Conservation (phyloP, 2,888 invertebrate genomes). For the Drymonia ruficornis region DNA sequence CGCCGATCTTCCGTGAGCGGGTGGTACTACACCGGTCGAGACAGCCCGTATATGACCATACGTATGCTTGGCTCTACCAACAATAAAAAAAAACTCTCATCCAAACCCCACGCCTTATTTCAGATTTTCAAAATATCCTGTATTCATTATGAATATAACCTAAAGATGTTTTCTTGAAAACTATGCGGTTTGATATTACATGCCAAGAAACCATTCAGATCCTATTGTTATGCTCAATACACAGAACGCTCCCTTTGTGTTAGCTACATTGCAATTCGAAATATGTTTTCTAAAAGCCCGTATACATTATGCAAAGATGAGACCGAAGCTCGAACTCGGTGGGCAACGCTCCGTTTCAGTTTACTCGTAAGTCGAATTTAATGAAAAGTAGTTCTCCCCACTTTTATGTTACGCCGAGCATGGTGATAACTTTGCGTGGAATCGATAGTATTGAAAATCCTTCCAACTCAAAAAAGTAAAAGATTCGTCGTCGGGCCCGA, state of each 20-base stretch:
- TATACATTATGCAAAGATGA: conserved; percentile 9
- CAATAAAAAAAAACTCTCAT: no score
- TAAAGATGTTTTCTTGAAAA: no score
- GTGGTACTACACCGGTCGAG: no score
- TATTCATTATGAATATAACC: no score
- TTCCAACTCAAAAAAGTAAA: neutral
- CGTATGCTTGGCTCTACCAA: no score
- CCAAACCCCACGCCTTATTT: no score
- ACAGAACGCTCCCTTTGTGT: conserved; percentile 8
- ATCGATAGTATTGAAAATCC: neutral
- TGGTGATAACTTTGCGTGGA: conserved; percentile 1
- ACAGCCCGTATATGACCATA: no score
- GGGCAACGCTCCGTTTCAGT: conserved; percentile 1
- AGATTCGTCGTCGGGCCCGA: no score
- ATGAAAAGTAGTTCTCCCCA: conserved; percentile 23
- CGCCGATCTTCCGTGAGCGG: no score
- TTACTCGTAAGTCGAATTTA: conserved; percentile 30
- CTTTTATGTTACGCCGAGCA: conserved; percentile 15
- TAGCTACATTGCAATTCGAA: conserved; percentile 10
- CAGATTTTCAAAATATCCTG: no score
- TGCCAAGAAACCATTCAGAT: neutral
- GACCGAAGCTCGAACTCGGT: conserved; percentile 10
- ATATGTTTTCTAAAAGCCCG: conserved; percentile 15
- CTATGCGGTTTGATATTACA: no score
- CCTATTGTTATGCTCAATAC: conserved; percentile 2